A percentile compares a stretch with the other conserved stretches of the same genome.
These are phyloP conservation scores for Corythaeola cristata DNA, from an alignment of 2,113 vertebrate genomes.

Conservation along the genomic window DNA sequence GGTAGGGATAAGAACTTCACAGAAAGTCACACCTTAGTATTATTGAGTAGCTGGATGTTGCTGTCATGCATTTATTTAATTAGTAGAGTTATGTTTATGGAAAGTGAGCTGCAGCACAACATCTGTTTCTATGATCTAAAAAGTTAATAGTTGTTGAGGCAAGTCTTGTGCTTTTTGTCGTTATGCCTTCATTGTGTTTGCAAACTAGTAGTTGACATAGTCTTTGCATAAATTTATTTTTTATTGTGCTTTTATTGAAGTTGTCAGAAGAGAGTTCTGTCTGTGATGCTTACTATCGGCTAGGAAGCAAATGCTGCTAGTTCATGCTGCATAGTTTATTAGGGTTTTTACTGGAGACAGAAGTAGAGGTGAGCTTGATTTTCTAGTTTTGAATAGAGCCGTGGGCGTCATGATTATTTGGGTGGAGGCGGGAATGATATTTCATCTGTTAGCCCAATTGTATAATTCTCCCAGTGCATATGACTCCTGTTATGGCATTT, in stretches of 20 bases:
- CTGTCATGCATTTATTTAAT: not conserved
- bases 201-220: not conserved
- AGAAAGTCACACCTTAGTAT: not conserved
- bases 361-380: constrained; percentile 64
- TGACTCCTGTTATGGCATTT: not conserved
- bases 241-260: not conserved
- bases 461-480: not conserved
- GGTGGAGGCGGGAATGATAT: constrained; percentile 61
- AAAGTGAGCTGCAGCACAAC: not conserved
- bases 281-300: not conserved
- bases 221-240: not conserved
- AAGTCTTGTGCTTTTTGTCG: not conserved
- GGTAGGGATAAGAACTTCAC: not conserved
- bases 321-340: constrained; percentile 18
- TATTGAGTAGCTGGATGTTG: not conserved
- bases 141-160: not conserved
- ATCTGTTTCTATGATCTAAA: not conserved
- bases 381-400: constrained; percentile 57
- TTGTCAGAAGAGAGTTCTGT: not conserved
- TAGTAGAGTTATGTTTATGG: not conserved
- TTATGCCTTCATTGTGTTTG: not conserved
- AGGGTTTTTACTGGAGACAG: constrained; percentile 28
- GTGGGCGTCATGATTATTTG: constrained; percentile 60
- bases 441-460: constrained; percentile 28
- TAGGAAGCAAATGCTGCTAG: constrained; percentile 1